Base-by-base conservation (phyloP, 2,888 invertebrate species). In the Branchinecta sandiegonensis region DNA sequence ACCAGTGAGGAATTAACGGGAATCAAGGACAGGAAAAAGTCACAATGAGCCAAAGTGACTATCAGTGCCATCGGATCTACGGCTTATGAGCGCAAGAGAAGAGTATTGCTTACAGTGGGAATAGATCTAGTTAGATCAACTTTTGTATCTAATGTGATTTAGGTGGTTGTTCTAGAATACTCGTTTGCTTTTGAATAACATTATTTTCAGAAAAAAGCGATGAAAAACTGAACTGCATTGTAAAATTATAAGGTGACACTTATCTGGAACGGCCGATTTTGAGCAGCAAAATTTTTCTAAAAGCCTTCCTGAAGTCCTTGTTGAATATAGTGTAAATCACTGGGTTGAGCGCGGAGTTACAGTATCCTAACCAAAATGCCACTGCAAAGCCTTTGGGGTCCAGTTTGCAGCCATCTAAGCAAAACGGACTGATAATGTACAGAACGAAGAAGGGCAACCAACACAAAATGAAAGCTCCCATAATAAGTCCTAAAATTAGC, bases 381-480 rank as follows among this genome's bases (percentile, higher is more conserved):
- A 93, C 87, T 69, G 90, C 89, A 76, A 94, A 95, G 65, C 90
- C 90, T 74, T 87, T 86, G 13, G 83, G 84, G 0, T 92, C 90
- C 75, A 93, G 89, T 66, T 85, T 81, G 78, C 89, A 87, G 67
- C 78, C 78, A 46, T 65, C 47, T 68, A 85, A 82, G 76, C 90
- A 90, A 69, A 90, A 84, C 10, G 93, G 89, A 76, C 88, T 87
- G 69, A 93, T 79, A 75, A 94, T 91, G 78, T 94, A 94, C 72
- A 94, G 83, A 77, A 91, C 88, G 84, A 97, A 99, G 80, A 99
- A 99, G 0, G 97, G 97, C 76, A 97, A 81, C 97, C 97, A 96
- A 77, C 95, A 95, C 70, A 94, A 88, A 74, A 97, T 96, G 78
- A 99, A 99, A 74, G 95, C 94, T 71, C 94, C 95, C 92, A 99